Percentiles rank a stretch among this genome's conserved stretches.
phyloP scores from a whole-genome alignment of 2,888 invertebrate genomes.

The Myopa testacea region DNA sequence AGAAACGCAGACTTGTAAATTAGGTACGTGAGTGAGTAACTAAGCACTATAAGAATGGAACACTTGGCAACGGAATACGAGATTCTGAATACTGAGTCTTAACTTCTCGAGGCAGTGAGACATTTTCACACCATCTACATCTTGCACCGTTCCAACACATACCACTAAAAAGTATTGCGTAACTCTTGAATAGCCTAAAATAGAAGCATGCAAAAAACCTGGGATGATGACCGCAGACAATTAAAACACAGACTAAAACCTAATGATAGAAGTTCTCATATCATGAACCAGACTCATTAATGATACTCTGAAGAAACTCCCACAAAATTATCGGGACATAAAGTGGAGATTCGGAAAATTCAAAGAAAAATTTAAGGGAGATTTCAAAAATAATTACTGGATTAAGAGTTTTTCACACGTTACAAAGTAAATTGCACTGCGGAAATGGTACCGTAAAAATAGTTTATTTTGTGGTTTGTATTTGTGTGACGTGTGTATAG shows the following conservation, averaged over 20 bases:
- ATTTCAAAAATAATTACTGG: slow-evolving; percentile 54
- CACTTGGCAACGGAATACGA: too few relatives aligned
- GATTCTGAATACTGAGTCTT: too few relatives aligned
- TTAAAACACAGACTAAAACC: not conserved
- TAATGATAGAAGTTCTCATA: not conserved
- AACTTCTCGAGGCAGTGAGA: too few relatives aligned
- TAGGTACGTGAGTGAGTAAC: too few relatives aligned
- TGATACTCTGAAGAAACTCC: not conserved
- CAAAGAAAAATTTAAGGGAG: not conserved
- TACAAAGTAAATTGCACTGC: slow-evolving; percentile 54
- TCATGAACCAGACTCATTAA: not conserved
- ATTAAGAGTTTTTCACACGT: slow-evolving; percentile 62
- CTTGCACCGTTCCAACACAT: too few relatives aligned
- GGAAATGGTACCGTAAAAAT: slow-evolving; percentile 58
- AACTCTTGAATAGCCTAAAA: too few relatives aligned
- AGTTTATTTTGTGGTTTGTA: slow-evolving; percentile 38
- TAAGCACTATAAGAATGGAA: too few relatives aligned
- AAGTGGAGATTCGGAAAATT: not conserved
- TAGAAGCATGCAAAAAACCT: not conserved
- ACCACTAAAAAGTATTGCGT: too few relatives aligned
- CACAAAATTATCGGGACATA: not conserved
- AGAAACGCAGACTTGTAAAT: too few relatives aligned
- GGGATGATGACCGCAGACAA: not conserved
- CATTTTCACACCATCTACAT: too few relatives aligned
- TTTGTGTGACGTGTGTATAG: not conserved